Percentiles rank a stretch among this genome's conserved stretches.
Conservation (phyloP, 2,113 vertebrate species). For the Pipa parva region DNA sequence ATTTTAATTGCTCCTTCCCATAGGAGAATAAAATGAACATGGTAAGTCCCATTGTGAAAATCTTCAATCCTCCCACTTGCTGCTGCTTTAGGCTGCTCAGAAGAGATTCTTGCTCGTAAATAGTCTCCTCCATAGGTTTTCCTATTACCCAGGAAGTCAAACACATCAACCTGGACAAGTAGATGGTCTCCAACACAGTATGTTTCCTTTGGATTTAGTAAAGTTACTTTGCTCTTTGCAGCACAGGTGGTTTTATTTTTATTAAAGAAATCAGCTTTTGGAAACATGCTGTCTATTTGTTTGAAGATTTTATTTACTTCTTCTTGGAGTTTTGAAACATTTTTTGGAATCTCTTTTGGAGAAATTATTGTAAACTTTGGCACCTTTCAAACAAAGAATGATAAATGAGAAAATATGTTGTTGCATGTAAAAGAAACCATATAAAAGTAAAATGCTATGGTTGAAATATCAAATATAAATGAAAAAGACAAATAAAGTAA, state of each 20-base stretch:
- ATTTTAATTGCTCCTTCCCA: not conserved
- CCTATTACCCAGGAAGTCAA: not conserved
- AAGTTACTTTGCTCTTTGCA: not conserved
- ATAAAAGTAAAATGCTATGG: too few relatives aligned
- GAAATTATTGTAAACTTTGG: too few relatives aligned
- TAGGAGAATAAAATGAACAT: slow-evolving; percentile 4
- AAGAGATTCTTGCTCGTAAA: slow-evolving; percentile 11
- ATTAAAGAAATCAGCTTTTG: not conserved
- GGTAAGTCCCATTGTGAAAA: slow-evolving; percentile 5
- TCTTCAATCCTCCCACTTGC: not conserved
- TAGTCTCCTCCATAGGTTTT: slow-evolving; percentile 3
- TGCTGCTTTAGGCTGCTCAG: not conserved
- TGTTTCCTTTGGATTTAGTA: not conserved
- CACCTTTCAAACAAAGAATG: too few relatives aligned
- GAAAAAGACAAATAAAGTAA: too few relatives aligned
- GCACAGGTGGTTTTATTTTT: not conserved
- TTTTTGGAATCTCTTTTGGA: too few relatives aligned
- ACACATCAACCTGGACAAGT: not conserved
- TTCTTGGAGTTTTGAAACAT: not conserved
- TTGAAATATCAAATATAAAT: too few relatives aligned
- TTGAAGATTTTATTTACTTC: slow-evolving; percentile 10
- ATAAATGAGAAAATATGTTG: too few relatives aligned
- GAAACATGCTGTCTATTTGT: not conserved
- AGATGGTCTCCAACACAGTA: not conserved
- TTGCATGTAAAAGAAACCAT: too few relatives aligned